Evolutionary conservation across 2,797 vertebrate species (phyloP).

Genomic region (Gorsachius magnificus): DNA sequence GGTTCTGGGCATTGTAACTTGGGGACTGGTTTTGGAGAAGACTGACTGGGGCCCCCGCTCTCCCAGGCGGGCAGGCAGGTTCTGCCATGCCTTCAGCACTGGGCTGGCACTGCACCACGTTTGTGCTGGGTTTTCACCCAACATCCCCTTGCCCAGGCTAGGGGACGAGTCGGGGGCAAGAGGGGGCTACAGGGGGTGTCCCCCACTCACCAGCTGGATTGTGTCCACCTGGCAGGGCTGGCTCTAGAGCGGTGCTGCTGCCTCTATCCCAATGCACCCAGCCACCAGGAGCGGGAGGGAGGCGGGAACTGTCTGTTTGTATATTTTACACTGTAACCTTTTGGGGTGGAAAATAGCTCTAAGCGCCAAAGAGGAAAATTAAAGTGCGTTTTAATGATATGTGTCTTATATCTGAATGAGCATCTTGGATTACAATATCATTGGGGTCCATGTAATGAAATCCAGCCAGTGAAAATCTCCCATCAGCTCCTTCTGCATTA

Average conservation of each 20-base stretch:
- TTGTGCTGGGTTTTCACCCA: not conserved
- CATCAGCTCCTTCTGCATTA: not conserved
- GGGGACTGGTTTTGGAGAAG: not conserved
- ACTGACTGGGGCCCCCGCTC: accelerated
- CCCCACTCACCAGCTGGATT: accelerated
- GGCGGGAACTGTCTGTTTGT: conserved; percentile 27
- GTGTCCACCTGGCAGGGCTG: not conserved
- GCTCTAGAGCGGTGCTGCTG: not conserved
- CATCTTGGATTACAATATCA: not conserved
- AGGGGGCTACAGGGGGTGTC: not conserved
- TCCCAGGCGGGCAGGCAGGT: not conserved
- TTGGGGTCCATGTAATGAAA: not conserved
- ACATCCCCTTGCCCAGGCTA: accelerated
- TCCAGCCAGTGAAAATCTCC: not conserved
- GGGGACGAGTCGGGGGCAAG: not conserved
- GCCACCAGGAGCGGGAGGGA: accelerated
- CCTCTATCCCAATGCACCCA: not conserved
- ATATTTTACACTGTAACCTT: not conserved
- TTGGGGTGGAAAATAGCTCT: conserved; percentile 61
- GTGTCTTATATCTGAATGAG: conserved; percentile 26
- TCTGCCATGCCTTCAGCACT: not conserved
- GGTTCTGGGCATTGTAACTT: not conserved
- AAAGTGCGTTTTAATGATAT: conserved; percentile 46
- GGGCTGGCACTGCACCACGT: not conserved
- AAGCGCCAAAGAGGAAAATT: not conserved